phyloP scores from a whole-genome alignment of 2,113 vertebrate genomes.

The Hippolais icterina region DNA sequence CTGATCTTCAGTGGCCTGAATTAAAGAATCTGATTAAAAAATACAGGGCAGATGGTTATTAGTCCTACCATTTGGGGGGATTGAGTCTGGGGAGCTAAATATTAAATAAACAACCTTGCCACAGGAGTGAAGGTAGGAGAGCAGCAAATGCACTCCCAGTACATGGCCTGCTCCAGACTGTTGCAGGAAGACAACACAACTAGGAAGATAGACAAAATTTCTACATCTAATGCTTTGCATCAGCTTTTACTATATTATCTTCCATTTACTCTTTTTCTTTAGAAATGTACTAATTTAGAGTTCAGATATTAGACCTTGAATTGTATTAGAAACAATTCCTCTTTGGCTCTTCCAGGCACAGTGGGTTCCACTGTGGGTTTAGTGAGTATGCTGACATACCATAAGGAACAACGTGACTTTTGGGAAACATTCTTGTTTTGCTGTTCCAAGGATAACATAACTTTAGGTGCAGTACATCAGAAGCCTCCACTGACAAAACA shows the following conservation, averaged over 20 bases:
- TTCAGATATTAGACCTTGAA: neutral
- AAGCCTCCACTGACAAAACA: neutral
- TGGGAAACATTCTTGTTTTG: neutral
- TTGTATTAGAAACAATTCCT: neutral
- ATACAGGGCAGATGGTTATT: neutral
- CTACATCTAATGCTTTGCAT: neutral
- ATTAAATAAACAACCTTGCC: neutral
- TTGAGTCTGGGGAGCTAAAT: neutral
- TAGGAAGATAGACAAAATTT: neutral
- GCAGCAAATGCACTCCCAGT: neutral
- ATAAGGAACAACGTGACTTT: neutral
- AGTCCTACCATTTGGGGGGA: neutral
- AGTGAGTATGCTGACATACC: neutral
- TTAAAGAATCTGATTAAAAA: neutral
- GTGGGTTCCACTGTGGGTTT: neutral
- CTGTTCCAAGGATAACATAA: neutral
- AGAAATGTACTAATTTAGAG: neutral
- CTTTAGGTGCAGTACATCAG: neutral
- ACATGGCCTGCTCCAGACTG: neutral
- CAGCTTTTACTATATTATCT: neutral
- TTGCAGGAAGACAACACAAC: neutral
- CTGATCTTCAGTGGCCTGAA: neutral
- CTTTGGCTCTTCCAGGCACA: neutral
- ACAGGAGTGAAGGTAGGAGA: neutral
- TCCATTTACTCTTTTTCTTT: neutral